Conservation (phyloP, 2,113 vertebrate species). For the Corythoichthys haematopterus region DNA sequence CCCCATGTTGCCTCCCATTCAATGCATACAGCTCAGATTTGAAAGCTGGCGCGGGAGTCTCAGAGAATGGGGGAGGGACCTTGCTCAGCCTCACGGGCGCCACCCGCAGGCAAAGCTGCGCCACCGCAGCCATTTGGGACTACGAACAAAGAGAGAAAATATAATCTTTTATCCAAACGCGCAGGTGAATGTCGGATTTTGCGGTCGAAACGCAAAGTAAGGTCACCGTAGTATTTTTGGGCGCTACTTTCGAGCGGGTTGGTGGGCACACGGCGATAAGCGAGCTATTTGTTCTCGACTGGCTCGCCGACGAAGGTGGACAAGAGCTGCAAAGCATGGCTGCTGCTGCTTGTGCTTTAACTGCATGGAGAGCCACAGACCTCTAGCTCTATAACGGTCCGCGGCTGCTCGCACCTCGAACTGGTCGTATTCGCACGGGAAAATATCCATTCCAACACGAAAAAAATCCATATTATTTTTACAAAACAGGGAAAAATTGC, state of each 20-base stretch:
- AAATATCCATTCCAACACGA: constrained; percentile 55
- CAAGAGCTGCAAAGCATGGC: constrained; percentile 78
- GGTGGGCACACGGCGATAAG: constrained; percentile 44
- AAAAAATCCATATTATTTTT: constrained; percentile 61
- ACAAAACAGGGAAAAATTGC: constrained; percentile 41
- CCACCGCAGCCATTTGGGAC: constrained; percentile 74
- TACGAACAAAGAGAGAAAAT: constrained; percentile 77
- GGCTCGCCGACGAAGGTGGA: constrained; percentile 72
- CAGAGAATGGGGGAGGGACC: constrained; percentile 65
- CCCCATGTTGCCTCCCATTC: constrained; percentile 62
- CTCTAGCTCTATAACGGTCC: constrained; percentile 72
- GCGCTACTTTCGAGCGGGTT: constrained; percentile 43
- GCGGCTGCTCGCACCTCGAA: constrained; percentile 40
- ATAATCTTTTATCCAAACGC: constrained; percentile 66
- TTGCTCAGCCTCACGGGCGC: constrained; percentile 45
- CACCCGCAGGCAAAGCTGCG: constrained; percentile 54
- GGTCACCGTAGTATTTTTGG: constrained; percentile 55
- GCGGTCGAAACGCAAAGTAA: constrained; percentile 52
- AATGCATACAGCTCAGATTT: constrained; percentile 65
- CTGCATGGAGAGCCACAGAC: constrained; percentile 76
- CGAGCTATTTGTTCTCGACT: constrained; percentile 64
- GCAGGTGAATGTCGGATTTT: constrained; percentile 46
- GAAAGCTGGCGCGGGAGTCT: constrained; percentile 71
- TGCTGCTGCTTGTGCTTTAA: constrained; percentile 75
- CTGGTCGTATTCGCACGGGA: constrained; percentile 28